phyloP scores from a whole-genome alignment of 2,888 invertebrate genomes.

The Spilarctia lutea region DNA sequence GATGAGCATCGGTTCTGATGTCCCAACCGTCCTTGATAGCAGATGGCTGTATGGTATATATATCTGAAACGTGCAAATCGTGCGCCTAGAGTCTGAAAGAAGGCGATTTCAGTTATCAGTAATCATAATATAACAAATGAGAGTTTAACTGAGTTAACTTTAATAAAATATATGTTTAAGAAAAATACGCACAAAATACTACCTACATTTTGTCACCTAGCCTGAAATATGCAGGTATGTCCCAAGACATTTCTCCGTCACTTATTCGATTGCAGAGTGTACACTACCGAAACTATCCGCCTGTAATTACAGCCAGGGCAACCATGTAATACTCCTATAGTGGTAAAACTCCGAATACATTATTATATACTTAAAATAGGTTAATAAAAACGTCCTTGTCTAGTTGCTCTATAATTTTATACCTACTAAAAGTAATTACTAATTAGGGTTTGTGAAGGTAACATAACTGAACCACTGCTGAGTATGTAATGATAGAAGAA shows the following conservation, averaged over 20 bases:
- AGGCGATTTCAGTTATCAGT: no score
- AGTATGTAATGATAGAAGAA: not conserved
- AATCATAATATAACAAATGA: not conserved
- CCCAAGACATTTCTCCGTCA: not conserved
- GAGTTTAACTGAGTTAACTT: not conserved
- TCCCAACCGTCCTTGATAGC: not conserved
- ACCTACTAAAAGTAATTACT: no score
- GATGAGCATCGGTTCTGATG: slow-evolving; percentile 35
- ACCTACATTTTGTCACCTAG: no score
- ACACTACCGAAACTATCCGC: no score
- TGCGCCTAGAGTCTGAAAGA: no score
- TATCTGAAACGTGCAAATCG: not conserved
- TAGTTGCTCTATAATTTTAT: not conserved
- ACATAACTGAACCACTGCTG: not conserved
- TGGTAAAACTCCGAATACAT: not conserved
- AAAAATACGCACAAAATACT: no score
- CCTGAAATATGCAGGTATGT: no score
- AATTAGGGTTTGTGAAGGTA: not conserved
- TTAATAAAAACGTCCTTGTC: not conserved
- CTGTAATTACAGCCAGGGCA: no score
- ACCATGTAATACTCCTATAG: no score
- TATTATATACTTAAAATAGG: not conserved
- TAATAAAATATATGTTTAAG: no score
- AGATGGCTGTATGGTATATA: not conserved
- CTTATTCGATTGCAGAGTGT: no score